A percentile compares a stretch with the other conserved stretches of the same genome.
Evolutionary conservation across 2,888 invertebrate species (phyloP).

Genomic region (Stomorhina lunata): DNA sequence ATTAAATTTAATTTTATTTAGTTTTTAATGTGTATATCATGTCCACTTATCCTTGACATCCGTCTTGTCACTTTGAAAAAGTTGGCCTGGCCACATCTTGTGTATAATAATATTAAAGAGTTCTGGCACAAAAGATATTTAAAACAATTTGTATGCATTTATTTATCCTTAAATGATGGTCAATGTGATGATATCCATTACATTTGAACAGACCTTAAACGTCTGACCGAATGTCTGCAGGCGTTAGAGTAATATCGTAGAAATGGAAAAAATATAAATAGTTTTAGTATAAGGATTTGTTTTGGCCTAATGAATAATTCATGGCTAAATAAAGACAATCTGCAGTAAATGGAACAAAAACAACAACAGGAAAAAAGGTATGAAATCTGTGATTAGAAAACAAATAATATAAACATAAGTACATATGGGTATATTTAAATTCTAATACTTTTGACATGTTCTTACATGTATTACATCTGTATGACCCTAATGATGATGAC

Average conservation of each 20-base stretch:
- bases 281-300: not conserved
- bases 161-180: constrained; percentile 25
- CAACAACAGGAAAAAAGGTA: not conserved
- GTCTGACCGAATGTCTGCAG: constrained; percentile 54
- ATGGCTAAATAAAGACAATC: constrained; percentile 9
- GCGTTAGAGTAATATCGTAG: too few species aligned
- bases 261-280: not conserved
- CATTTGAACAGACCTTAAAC: constrained; percentile 37
- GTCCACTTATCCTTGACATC: constrained; percentile 26
- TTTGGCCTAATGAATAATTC: constrained; percentile 39
- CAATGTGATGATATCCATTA: constrained; percentile 29
- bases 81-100: not conserved
- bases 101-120: not conserved
- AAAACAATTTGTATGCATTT: not conserved
- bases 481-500: not conserved
- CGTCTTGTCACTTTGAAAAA: constrained; percentile 8
- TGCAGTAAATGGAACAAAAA: not conserved
- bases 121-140: not conserved
- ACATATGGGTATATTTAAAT: not conserved
- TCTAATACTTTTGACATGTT: too few species aligned
- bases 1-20: too few species aligned
- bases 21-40: not conserved
- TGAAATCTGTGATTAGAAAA: not conserved
- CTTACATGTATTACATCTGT: constrained; percentile 17
- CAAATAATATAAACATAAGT: not conserved